Evolutionary conservation across 2,113 vertebrate species (phyloP), one percentile per base, ranked within the genome.

Genomic region (Scomber colias): DNA sequence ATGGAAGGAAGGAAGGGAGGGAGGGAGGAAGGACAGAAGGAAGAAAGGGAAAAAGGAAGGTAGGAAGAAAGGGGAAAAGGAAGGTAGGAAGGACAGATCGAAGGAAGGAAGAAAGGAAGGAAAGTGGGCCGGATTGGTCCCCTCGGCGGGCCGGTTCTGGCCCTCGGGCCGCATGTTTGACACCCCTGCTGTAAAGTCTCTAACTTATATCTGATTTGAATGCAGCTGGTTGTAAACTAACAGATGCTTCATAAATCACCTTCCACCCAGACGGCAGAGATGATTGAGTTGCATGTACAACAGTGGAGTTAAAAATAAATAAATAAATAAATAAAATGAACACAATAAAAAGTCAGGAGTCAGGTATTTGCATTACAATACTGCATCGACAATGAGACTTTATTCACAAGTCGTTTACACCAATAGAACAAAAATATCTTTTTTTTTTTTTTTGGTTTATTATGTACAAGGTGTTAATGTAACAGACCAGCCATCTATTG

Each of bases 391-490:
- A 90, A 88, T 55, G 69, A 86, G 83, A 95, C 95, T 96, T 96
- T 96, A 96, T 96, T 96, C 94, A 94, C 93, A 95, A 92, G 11
- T 59, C 75, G 68, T 93, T 93, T 93, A 94, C 94, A 95, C 92
- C 93, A 85, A 94, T 93, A 96, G 94, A 95, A 94, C 94, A 95
- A 96, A 27, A 96, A 95, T 94, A 95, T 85, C 75, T 81, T 92
- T 0, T 9, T 53, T 27, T 40, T 14, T 64, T 87, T 72, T 84
- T 92, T 75, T 86, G 54, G 77, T 81, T 94, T 93, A 93, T 90
- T 93, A 93, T 90, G 87, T 88, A 92, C 83, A 90, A 48, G 30
- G 21, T 70, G 62, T 67, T 31, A 76, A 82, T 75, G 77, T 45
- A 71, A 27, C 73, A 78, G 76, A 89, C 27, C 71, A 76, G 80